Evolutionary conservation across 2,113 vertebrate genomes (phyloP), one percentile per base, ranked within the genome.

Genomic region (Gallinago paraguaiae): DNA sequence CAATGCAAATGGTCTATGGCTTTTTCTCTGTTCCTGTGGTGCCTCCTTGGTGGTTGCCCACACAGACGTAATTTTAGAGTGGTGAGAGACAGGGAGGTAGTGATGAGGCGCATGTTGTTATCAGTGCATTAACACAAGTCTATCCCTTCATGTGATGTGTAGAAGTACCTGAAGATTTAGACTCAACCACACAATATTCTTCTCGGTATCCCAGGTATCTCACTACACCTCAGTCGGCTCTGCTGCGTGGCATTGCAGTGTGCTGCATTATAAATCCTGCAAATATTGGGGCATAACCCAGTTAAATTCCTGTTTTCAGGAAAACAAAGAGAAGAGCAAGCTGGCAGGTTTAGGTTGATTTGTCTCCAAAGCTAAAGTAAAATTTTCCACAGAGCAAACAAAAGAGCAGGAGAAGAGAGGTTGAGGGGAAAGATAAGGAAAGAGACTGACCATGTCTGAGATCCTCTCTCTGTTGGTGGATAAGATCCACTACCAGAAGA

Each of bases 201-300:
- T 75, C 33, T 51, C 13, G 19, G 9, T 45, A 54, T 31, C 12
- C 30, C 24, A 24, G 3, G 5, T 48, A 24, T 15, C 30, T 83
- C 30, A 45, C 2, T 10, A 2, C 0, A 0, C 2, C 27, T 71
- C 31, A 43, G 5, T 11, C 1, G 1, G 7, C 24, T 83, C 22
- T 8, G 9, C 31, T 50, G 9, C 22, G 6, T 1, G 0, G 2
- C 18, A 35, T 33, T 30, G 27, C 9, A 61, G 4, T 10, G 18
- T 23, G 15, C 33, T 82, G 41, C 24, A 71, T 3, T 45, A n/a
- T 12, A 74, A 31, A 5, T 61, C 6, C 37, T 70, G 30, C 33
- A 82, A 85, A 82, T 7, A 11, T 24, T 15, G 35, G 19, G 7
- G 25, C 3, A 3, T 60, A 35, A n/a, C 27, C 30, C 4, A 56